Percentiles rank a stretch among this genome's conserved stretches.
Conservation (phyloP, 1,140 invertebrate species). For the Pseudomyrmex dendroicus region DNA sequence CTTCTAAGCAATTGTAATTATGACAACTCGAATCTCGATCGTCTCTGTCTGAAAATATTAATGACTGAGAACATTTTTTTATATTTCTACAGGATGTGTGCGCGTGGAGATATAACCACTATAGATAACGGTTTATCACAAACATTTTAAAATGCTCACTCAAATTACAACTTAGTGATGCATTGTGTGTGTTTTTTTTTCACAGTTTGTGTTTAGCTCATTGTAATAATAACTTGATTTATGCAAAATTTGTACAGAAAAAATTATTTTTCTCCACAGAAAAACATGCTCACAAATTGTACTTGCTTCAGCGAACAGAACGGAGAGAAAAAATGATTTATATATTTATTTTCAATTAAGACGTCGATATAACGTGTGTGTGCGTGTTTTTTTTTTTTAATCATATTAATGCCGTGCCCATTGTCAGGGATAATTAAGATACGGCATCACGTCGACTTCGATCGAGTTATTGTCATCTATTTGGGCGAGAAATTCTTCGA, state of each 20-base stretch:
- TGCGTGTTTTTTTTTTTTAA: background rate
- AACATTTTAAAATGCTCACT: slow-evolving; percentile 1
- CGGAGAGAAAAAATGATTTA: too few relatives aligned
- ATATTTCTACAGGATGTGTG: slow-evolving; percentile 27
- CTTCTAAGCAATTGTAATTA: background rate
- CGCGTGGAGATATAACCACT: slow-evolving; percentile 11
- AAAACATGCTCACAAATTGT: too few relatives aligned
- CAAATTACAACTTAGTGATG: background rate
- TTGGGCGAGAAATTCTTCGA: slow-evolving; percentile 23
- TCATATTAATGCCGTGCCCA: background rate
- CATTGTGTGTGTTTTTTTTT: too few relatives aligned
- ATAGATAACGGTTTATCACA: slow-evolving; percentile 40
- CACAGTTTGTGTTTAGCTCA: too few relatives aligned
- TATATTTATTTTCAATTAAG: too few relatives aligned
- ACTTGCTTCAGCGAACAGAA: too few relatives aligned
- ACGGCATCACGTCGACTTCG: background rate
- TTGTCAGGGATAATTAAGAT: background rate
- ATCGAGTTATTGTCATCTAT: slow-evolving; percentile 9
- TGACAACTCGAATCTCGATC: background rate
- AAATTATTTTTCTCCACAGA: too few relatives aligned
- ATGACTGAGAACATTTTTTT: background rate
- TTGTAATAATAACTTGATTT: too few relatives aligned
- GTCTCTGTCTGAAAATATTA: background rate
- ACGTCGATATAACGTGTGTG: too few relatives aligned
- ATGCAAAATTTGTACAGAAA: too few relatives aligned